These are phyloP conservation scores for Xyrauchen texanus DNA, from an alignment of 2,113 vertebrate species.

Conservation along the genomic window DNA sequence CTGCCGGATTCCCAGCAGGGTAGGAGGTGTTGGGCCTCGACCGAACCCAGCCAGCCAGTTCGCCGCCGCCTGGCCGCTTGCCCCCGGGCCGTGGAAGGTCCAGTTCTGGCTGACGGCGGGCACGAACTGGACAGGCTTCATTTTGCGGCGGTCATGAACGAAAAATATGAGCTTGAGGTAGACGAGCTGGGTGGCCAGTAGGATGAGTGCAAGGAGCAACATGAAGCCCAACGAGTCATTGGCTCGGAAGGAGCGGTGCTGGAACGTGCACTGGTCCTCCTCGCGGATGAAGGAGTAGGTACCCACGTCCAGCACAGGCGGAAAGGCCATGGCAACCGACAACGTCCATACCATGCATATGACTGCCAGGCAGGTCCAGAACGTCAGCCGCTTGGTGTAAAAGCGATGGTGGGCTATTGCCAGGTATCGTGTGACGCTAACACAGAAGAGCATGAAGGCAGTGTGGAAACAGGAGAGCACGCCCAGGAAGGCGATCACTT, in stretches of 20 bases:
- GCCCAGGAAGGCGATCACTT: slow-evolving; percentile 98
- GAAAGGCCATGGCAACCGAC: slow-evolving; percentile 99
- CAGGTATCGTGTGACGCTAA: slow-evolving; percentile 97
- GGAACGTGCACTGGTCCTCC: slow-evolving; percentile 99
- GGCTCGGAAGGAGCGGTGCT: slow-evolving; percentile 98
- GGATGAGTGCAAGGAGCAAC: slow-evolving; percentile 97
- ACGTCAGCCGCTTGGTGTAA: slow-evolving; percentile 97
- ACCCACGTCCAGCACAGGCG: slow-evolving; percentile 96
- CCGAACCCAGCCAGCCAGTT: slow-evolving; percentile 99
- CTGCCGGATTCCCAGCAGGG: slow-evolving; percentile 96
- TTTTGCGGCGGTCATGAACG: slow-evolving; percentile 97
- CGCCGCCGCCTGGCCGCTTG: slow-evolving; percentile 96
- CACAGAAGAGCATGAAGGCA: slow-evolving; percentile 98
- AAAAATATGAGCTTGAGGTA: slow-evolving; percentile 99
- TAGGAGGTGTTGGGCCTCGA: slow-evolving; percentile 96
- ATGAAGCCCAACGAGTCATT: slow-evolving; percentile 99
- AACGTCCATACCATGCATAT: slow-evolving; percentile 99
- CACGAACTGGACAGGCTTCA: slow-evolving; percentile 99
- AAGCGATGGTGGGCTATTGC: slow-evolving; percentile 98
- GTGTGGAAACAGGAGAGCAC: slow-evolving; percentile 99
- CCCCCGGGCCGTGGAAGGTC: slow-evolving; percentile 98
- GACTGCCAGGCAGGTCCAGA: slow-evolving; percentile 98
- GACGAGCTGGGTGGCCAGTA: slow-evolving; percentile 99
- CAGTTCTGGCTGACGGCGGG: slow-evolving; percentile 99
- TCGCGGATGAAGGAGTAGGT: slow-evolving; percentile 98